These are phyloP conservation scores for Holcopasites calliopsidis DNA, from an alignment of 1,140 invertebrate genomes.

Conservation along the genomic window DNA sequence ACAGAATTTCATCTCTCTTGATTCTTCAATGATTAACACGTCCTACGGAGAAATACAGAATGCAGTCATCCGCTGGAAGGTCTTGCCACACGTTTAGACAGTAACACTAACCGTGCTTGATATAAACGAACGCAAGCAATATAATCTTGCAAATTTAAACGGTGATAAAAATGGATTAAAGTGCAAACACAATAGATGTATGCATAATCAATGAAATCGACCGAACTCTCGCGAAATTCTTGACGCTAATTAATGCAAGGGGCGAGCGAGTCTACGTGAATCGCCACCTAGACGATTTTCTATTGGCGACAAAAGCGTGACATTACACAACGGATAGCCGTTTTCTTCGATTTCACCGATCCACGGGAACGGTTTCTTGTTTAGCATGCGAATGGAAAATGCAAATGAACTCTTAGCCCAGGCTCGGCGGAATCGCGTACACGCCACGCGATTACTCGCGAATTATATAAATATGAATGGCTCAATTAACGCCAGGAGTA, in stretches of 20 bases:
- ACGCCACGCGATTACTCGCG: slow-evolving; percentile 2
- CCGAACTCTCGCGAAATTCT: slow-evolving; percentile 32
- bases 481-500: not conserved
- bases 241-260: slow-evolving; percentile 42
- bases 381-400: slow-evolving; percentile 23
- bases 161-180: too few species aligned
- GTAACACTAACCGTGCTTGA: not conserved
- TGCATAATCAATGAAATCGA: slow-evolving; percentile 19
- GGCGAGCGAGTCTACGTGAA: slow-evolving; percentile 36
- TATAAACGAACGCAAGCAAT: not conserved
- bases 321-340: slow-evolving; percentile 53
- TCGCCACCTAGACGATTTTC: slow-evolving; percentile 47
- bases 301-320: slow-evolving; percentile 38
- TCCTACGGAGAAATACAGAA: not conserved
- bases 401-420: not conserved
- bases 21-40: not conserved
- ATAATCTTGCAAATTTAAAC: too few species aligned
- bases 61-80: slow-evolving; percentile 18
- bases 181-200: not conserved
- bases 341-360: slow-evolving; percentile 69
- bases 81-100: not conserved
- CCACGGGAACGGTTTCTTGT: not conserved
- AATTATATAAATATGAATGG: not conserved
- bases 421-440: not conserved
- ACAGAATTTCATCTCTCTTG: slow-evolving; percentile 55